Evolutionary conservation across 2,797 vertebrate species (phyloP).

Genomic region (Craterocephalus amniculus): DNA sequence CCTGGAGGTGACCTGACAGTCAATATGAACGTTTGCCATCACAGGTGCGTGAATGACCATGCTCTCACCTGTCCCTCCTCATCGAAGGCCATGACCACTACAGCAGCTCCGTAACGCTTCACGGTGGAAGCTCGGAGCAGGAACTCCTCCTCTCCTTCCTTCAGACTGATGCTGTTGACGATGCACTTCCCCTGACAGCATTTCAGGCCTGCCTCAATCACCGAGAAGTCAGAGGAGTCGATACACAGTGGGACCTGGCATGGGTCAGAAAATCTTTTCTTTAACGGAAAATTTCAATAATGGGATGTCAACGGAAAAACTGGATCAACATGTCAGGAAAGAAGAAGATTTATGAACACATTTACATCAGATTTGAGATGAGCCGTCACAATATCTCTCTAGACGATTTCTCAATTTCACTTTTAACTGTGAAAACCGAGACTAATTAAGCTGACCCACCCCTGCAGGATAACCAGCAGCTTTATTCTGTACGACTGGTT

Average conservation of each 20-base stretch:
- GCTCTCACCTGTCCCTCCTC: slow-evolving; percentile 90
- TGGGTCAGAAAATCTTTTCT: neutral
- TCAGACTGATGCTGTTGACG: slow-evolving; percentile 97
- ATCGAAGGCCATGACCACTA: slow-evolving; percentile 98
- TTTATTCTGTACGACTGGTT: no score
- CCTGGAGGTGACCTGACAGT: slow-evolving; percentile 75
- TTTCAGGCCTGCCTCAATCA: slow-evolving; percentile 95
- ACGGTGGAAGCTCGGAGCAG: slow-evolving; percentile 87
- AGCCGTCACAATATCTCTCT: no score
- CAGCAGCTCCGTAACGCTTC: slow-evolving; percentile 90
- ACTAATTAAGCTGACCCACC: no score
- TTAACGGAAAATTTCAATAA: neutral
- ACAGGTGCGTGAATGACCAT: slow-evolving; percentile 3
- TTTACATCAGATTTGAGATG: no score
- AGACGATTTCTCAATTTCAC: no score
- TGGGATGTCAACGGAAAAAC: no score
- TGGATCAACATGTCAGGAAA: no score
- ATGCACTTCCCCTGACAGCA: slow-evolving; percentile 97
- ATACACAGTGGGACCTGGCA: slow-evolving; percentile 94
- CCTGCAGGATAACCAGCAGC: no score
- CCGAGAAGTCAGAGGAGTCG: slow-evolving; percentile 94
- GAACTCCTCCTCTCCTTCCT: slow-evolving; percentile 94
- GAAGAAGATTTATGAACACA: no score
- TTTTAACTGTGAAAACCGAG: no score
- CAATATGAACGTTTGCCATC: neutral